Conservation (phyloP, 2,888 invertebrate genomes). For the Cephus runcator region DNA sequence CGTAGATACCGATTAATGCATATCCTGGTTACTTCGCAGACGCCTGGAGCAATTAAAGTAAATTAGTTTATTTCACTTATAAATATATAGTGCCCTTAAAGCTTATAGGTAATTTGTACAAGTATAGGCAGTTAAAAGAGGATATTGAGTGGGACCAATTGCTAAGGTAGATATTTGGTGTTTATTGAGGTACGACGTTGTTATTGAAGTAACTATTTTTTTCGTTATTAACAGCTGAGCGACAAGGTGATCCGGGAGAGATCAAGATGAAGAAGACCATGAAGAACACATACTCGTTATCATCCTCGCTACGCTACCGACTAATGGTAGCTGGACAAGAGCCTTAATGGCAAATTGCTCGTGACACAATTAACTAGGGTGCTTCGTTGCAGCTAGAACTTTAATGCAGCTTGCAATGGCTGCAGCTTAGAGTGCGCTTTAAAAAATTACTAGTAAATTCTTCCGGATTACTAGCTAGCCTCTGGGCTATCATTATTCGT, state of each 20-base stretch:
- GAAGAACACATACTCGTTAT: background rate
- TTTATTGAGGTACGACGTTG: background rate
- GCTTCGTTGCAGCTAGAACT: background rate
- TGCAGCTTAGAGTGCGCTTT: background rate
- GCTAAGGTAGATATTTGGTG: background rate
- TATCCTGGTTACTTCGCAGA: background rate
- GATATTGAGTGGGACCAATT: background rate
- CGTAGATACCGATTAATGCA: background rate
- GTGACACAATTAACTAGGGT: conserved; percentile 6
- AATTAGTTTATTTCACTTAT: background rate
- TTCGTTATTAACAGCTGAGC: background rate
- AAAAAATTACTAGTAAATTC: background rate
- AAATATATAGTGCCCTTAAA: background rate
- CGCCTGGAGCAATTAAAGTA: background rate
- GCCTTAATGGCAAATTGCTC: conserved; percentile 9
- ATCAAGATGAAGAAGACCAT: background rate
- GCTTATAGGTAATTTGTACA: background rate
- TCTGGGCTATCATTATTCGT: background rate
- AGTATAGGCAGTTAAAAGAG: background rate
- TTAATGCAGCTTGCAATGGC: background rate
- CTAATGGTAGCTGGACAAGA: conserved; percentile 4
- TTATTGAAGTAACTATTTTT: background rate
- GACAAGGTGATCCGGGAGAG: background rate
- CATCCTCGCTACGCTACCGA: background rate
- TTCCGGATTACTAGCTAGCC: background rate